Percentiles rank a stretch among this genome's conserved stretches.
Evolutionary conservation across 2,113 vertebrate species (phyloP).

Genomic region (Crotalus tigris): DNA sequence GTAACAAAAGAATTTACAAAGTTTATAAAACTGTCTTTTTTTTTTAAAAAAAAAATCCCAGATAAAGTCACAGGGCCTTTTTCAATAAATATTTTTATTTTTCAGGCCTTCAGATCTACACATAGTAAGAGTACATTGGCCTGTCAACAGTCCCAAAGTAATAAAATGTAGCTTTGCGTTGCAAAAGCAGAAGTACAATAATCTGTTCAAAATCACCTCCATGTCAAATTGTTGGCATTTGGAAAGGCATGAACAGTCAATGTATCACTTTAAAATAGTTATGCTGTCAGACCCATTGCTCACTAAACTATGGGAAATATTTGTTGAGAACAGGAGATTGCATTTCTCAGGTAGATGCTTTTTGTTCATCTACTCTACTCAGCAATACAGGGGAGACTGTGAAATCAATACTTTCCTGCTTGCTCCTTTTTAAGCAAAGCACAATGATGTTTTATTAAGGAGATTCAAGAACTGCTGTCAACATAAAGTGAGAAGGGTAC

Average conservation of each 20-base stretch:
- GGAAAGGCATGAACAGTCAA: conserved; percentile 25
- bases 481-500: conserved; percentile 40
- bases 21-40: background rate
- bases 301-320: conserved; percentile 39
- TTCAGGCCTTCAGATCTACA: background rate
- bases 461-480: conserved; percentile 32
- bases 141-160: background rate
- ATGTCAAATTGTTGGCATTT: conserved; percentile 41
- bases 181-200: conserved; percentile 27
- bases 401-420: conserved; percentile 56
- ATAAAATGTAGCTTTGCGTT: conserved; percentile 31
- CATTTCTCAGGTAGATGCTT: conserved; percentile 47
- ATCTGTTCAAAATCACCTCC: conserved; percentile 34
- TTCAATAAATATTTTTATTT: background rate
- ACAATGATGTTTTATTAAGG: conserved; percentile 42
- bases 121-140: conserved; percentile 20
- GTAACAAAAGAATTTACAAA: background rate
- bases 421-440: conserved; percentile 41
- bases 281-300: conserved; percentile 27
- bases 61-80: background rate
- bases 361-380: conserved; percentile 49
- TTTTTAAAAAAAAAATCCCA: background rate
- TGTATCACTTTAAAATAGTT: conserved; percentile 21
- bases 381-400: conserved; percentile 37
- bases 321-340: conserved; percentile 35